Evolutionary conservation across 2,888 invertebrate genomes (phyloP), one percentile per base, ranked within the genome.

Genomic region (Monopis laevigella): DNA sequence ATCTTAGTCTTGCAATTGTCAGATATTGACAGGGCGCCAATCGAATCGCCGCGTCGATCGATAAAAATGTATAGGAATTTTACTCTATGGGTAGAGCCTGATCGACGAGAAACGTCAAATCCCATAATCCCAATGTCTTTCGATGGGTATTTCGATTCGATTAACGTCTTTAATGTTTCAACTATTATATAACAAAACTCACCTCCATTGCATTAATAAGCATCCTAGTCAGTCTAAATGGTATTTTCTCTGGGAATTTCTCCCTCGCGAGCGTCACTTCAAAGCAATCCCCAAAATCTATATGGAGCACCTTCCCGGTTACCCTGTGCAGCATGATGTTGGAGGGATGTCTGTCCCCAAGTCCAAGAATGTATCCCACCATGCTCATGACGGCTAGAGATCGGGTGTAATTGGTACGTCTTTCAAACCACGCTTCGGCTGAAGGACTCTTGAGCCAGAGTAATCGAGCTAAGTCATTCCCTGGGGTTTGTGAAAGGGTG

Each of bases 231-330:
- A 99, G 77, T 16, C 96, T 83, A 85, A 99, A 99, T 0, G 99
- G 99, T 55, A 99, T 99, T 72, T 97, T 98, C 71, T 99, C 99
- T 0, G 99, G 99, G 71, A 98, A 99, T 66, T 99, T 99, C 61
- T 99, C 99, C 27, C 99, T 85, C 0, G 96, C 97, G 89, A 98
- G 98, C 2, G 99, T 99, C 32, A 98, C 97, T 80, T 99, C 99
- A 71, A 99, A 99, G 65, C 99, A 99, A 69, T 99, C 99, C 0
- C 99, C 99, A 65, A 99, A 99, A 74, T 99, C 99, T 45, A 99
- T 99, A 64, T 99, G 99, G 41, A 99, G 85, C 60, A 99, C 98
- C 80, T 99, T 99, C 0, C 99, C 99, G 55, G 96, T 98, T 55
- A 98, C 86, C 39, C 99, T 86, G 62, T 99, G 98, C 59, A 99